These are phyloP conservation scores for Lithophane socia DNA, from an alignment of 2,888 invertebrate genomes.

Conservation along the genomic window DNA sequence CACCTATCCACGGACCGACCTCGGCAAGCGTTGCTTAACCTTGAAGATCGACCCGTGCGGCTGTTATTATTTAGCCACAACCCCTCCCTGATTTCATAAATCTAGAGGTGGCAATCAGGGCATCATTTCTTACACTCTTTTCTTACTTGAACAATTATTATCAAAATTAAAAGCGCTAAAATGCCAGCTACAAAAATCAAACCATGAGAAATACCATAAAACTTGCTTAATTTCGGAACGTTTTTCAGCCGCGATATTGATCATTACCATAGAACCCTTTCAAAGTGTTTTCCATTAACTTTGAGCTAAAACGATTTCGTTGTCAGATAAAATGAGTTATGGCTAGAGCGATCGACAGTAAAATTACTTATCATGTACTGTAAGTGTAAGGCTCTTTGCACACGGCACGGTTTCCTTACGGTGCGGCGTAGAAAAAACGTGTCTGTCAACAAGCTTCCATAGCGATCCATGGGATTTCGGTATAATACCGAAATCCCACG, in stretches of 20 bases:
- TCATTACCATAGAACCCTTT: conserved; percentile 2
- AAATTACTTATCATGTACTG: conserved; percentile 33
- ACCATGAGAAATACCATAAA: background rate
- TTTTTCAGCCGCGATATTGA: conserved; percentile 1
- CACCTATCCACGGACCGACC: too few species aligned
- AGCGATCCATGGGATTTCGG: too few species aligned
- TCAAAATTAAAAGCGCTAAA: too few species aligned
- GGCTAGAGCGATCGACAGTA: conserved; percentile 24
- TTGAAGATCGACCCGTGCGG: too few species aligned
- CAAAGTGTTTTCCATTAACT: conserved; percentile 38
- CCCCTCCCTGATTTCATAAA: background rate
- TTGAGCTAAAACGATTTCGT: conserved; percentile 46
- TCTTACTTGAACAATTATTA: background rate
- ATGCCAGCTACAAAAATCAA: too few species aligned
- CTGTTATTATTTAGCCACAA: too few species aligned
- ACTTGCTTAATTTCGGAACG: background rate
- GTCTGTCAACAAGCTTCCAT: too few species aligned
- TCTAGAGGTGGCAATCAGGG: background rate
- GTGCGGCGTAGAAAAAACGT: too few species aligned
- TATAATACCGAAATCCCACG: too few species aligned
- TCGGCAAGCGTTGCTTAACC: too few species aligned
- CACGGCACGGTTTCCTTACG: too few species aligned
- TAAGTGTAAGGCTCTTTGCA: too few species aligned
- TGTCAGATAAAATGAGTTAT: conserved; percentile 56
- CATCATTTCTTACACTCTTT: background rate